These are phyloP conservation scores for Microcebus jonahi DNA, from an alignment of 2,113 vertebrate genomes.

Conservation along the genomic window DNA sequence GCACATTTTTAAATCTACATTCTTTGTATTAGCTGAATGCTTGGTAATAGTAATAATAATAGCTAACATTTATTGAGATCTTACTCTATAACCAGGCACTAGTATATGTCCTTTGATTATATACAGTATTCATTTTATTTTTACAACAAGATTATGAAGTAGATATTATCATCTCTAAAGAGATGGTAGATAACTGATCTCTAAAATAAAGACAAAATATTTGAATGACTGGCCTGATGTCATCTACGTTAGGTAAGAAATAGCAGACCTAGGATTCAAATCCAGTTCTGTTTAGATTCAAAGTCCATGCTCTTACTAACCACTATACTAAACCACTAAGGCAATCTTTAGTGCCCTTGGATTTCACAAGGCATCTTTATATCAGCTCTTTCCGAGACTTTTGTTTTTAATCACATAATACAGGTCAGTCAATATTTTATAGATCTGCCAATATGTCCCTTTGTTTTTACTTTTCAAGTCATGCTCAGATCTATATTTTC, in stretches of 20 bases:
- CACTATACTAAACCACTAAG: too few species aligned
- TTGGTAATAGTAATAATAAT: neutral
- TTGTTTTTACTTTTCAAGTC: constrained; percentile 9
- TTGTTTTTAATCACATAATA: neutral
- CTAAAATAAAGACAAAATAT: neutral
- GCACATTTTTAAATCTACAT: neutral
- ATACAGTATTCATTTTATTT: neutral
- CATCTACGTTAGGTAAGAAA: neutral
- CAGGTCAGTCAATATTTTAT: neutral
- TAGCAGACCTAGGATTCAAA: neutral
- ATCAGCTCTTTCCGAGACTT: neutral
- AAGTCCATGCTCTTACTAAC: neutral
- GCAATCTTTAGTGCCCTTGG: neutral
- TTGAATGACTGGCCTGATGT: neutral
- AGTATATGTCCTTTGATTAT: neutral
- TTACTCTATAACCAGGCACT: neutral
- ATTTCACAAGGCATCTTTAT: neutral
- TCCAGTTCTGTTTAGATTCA: neutral
- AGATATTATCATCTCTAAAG: neutral
- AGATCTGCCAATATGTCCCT: neutral
- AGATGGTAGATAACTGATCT: neutral
- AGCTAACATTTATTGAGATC: neutral
- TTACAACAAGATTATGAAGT: neutral
- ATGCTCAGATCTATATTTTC: constrained; percentile 11
- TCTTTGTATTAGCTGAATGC: neutral